phyloP scores from a whole-genome alignment of 2,797 vertebrate species.

The Pteropus rufus region DNA sequence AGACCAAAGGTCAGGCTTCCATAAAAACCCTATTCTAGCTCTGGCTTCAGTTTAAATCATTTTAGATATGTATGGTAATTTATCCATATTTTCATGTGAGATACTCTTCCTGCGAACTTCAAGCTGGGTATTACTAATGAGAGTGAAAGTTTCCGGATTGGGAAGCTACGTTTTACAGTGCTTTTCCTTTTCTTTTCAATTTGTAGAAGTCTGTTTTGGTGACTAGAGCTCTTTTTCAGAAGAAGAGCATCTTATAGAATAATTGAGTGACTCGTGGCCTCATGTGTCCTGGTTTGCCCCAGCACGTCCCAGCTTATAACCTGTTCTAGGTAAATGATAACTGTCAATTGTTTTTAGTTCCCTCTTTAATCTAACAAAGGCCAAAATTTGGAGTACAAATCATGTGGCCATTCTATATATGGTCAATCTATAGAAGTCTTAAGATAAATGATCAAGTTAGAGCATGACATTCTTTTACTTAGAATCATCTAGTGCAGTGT shows the following conservation, averaged over 20 bases:
- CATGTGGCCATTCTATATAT: neutral
- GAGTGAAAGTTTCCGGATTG: slow-evolving; percentile 50
- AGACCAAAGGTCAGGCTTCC: slow-evolving; percentile 78
- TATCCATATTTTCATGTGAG: slow-evolving; percentile 65
- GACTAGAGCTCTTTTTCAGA: neutral
- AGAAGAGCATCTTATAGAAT: neutral
- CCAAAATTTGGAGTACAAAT: neutral
- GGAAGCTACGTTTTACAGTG: neutral
- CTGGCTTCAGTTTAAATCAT: slow-evolving; percentile 76
- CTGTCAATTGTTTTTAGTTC: neutral
- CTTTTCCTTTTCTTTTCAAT: neutral
- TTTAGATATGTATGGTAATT: slow-evolving; percentile 66
- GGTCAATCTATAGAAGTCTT: neutral
- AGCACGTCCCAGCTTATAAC: neutral
- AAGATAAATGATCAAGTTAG: neutral
- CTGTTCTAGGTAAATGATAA: neutral
- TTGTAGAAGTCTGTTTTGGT: neutral
- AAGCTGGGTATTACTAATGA: slow-evolving; percentile 21
- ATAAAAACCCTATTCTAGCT: slow-evolving; percentile 78
- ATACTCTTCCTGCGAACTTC: slow-evolving; percentile 56
- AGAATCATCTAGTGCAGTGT: neutral
- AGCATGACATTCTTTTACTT: neutral
- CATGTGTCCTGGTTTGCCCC: neutral
- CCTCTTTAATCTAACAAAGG: neutral
- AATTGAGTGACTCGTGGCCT: neutral